phyloP scores from a whole-genome alignment of 1,140 invertebrate species.

The Drosophila mojavensis region DNA sequence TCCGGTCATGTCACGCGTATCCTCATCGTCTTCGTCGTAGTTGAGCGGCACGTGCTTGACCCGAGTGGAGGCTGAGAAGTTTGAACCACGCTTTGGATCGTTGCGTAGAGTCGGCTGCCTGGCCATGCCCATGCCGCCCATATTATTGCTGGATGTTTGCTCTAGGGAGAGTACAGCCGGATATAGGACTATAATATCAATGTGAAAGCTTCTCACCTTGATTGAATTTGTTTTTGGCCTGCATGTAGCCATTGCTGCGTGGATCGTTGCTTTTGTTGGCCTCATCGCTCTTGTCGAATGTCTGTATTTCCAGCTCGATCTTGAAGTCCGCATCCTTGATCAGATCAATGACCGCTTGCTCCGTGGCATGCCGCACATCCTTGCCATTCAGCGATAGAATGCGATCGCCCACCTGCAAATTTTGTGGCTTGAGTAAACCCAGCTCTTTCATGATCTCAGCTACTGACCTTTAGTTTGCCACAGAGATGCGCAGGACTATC shows the following conservation, averaged over 20 bases:
- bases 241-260: constrained; percentile 74
- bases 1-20: constrained; percentile 90
- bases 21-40: constrained; percentile 87
- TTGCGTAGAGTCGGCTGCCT: constrained; percentile 58
- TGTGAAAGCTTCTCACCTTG: constrained; percentile 39
- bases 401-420: constrained; percentile 91
- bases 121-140: constrained; percentile 33
- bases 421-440: neutral
- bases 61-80: constrained; percentile 73
- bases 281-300: constrained; percentile 85
- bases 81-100: constrained; percentile 53
- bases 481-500: constrained; percentile 97
- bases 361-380: constrained; percentile 94
- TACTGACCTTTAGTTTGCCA: constrained; percentile 92
- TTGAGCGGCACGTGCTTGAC: constrained; percentile 76
- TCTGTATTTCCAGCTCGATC: constrained; percentile 96
- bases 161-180: constrained; percentile 15
- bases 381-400: constrained; percentile 97
- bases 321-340: constrained; percentile 96
- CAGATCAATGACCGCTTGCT: constrained; percentile 97
- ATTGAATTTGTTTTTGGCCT: constrained; percentile 73
- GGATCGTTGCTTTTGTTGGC: constrained; percentile 52
- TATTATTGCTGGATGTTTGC: constrained; percentile 49
- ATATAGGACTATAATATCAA: neutral
- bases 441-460: neutral